Conservation (phyloP, 2,797 vertebrate species). For the Coregonus suidteri region DNA sequence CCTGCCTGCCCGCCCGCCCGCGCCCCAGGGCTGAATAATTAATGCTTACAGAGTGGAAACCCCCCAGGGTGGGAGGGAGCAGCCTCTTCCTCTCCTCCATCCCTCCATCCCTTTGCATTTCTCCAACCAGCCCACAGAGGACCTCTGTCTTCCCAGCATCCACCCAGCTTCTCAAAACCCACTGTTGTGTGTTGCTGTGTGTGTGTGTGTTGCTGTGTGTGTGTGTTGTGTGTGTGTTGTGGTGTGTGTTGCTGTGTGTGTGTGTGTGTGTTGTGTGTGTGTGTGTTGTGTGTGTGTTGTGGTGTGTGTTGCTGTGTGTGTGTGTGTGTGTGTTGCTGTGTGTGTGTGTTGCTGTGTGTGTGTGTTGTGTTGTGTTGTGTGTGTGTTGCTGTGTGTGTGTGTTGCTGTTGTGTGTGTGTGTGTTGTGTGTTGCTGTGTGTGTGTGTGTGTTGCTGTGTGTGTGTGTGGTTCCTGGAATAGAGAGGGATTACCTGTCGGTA, state of each 20-base stretch:
- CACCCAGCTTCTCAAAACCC: background rate
- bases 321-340: background rate
- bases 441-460: background rate
- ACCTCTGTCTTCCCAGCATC: conserved; percentile 11
- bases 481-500: conserved; percentile 41
- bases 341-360: background rate
- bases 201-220: background rate
- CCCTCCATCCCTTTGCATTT: background rate
- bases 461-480: conserved; percentile 28
- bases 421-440: background rate
- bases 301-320: background rate
- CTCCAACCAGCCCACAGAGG: conserved; percentile 5
- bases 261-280: background rate
- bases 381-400: no score
- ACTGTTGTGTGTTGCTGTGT: background rate
- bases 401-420: no score
- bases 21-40: conserved; percentile 42
- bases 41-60: conserved; percentile 29
- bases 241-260: background rate
- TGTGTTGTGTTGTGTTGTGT: no score
- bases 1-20: conserved; percentile 19
- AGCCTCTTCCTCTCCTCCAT: background rate
- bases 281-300: no score
- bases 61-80: conserved; percentile 9
- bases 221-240: background rate